A percentile compares a stretch with the other conserved stretches of the same genome.
Evolutionary conservation across 2,113 vertebrate species (phyloP).

Genomic region (Formicarius rufipectus): DNA sequence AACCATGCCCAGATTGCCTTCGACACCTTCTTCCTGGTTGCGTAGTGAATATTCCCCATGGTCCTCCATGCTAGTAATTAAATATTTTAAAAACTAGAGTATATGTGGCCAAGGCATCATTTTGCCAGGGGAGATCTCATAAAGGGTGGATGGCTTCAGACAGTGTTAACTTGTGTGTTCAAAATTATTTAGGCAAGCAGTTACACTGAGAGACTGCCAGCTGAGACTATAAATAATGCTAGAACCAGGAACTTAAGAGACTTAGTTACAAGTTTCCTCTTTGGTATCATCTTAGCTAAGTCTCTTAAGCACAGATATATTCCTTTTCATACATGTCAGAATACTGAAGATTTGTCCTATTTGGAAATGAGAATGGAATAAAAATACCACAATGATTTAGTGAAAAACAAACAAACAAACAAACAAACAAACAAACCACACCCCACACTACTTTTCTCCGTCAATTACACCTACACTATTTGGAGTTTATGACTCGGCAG

Average conservation of each 20-base stretch:
- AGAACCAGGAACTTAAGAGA: neutral
- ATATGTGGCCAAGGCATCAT: neutral
- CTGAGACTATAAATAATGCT: too few relatives aligned
- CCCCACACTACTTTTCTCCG: neutral
- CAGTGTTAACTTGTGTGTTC: neutral
- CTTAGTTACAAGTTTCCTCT: neutral
- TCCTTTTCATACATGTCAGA: neutral
- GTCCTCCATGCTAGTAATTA: neutral
- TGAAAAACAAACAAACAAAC: neutral
- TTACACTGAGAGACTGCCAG: neutral
- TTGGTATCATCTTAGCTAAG: neutral
- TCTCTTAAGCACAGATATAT: neutral
- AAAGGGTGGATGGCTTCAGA: neutral
- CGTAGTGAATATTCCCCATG: neutral
- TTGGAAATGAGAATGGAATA: neutral
- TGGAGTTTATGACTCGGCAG: neutral
- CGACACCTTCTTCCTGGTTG: neutral
- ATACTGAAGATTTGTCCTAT: neutral
- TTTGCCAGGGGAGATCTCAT: neutral
- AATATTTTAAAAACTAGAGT: neutral
- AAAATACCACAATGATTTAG: neutral
- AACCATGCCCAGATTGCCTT: neutral
- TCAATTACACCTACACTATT: neutral
- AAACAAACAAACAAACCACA: too few relatives aligned
- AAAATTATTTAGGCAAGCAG: neutral